Base-by-base conservation (phyloP, 2,888 invertebrate genomes). In the Phengaris alcon region DNA sequence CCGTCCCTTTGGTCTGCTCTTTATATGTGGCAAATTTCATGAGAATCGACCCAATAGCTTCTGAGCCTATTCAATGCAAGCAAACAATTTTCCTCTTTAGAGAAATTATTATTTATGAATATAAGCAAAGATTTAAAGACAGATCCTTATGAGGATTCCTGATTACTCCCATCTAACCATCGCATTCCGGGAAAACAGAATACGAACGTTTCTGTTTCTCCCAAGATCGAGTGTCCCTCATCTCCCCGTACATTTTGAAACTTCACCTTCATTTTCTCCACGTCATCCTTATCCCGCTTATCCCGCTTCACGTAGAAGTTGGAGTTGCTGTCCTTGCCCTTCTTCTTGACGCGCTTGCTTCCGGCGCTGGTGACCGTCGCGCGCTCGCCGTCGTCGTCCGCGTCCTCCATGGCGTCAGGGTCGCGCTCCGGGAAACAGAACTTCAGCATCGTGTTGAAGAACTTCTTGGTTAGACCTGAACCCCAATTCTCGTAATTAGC, bases 401-500 rank as follows among this genome's bases (percentile, higher is more conserved):
- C 95, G 3, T 94, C 94, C 84, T 98, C 97, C 77, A 96, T 96
- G 48, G 96, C 96, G 83, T 98, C 98, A 0, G 97, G 96, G 87
- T 97, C 97, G 79, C 98, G 95, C 89, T 98, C 98, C 1, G 99
- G 98, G 88, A 99, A 99, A 89, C 99, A 99, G 90, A 99, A 99
- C 89, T 97, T 97, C 83, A 99, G 94, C 97, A 99, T 98, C 68
- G 98, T 98, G 87, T 97, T 97, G 94, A 98, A 99, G 92, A 99
- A 98, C 87, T 98, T 98, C 89, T 99, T 98, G 0, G 99, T 99
- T 75, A 99, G 93, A 80, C 97, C 95, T 96, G 55, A 55, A 70
- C 35, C 35, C 35, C 35, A 35, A 35, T 35, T 46, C 8, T 15
- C 1, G 9, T 15, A 1, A 57, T n/a, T 57, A 35, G 4, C 35